Evolutionary conservation across 1,140 invertebrate genomes (phyloP).

Genomic region (Nasonia longicornis): DNA sequence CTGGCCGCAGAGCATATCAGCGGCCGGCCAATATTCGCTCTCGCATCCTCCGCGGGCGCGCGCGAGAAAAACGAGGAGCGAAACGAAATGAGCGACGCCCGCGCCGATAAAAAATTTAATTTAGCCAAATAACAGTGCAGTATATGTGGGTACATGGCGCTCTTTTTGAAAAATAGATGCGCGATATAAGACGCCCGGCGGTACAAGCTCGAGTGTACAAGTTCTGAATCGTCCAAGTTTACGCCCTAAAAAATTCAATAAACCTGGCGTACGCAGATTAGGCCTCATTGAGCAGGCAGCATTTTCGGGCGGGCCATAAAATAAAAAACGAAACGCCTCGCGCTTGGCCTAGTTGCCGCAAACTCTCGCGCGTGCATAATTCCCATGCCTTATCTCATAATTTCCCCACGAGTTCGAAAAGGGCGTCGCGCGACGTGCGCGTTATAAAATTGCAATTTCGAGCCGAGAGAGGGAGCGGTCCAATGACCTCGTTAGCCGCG

Average conservation of each 20-base stretch:
- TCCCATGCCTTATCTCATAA: no score
- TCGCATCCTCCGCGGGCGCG: not conserved
- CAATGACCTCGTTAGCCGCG: slow-evolving; percentile 6
- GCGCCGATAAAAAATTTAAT: not conserved
- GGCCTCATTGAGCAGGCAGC: not conserved
- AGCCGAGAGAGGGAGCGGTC: no score
- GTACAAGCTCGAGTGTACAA: not conserved
- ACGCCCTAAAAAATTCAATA: not conserved
- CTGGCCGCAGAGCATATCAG: not conserved
- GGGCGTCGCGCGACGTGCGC: no score
- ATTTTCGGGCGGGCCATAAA: no score
- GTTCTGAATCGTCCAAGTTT: not conserved
- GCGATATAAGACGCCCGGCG: not conserved
- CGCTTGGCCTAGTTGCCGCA: not conserved
- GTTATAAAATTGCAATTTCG: no score
- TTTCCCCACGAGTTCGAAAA: no score
- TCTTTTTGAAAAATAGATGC: not conserved
- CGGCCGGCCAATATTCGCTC: slow-evolving; percentile 1
- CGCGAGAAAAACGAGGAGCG: not conserved
- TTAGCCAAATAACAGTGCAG: not conserved
- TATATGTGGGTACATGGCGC: no score
- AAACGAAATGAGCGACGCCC: not conserved
- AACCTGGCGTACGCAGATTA: not conserved
- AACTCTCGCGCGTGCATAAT: no score
- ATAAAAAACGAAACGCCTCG: not conserved